These are phyloP conservation scores for Phortica variegata DNA, from an alignment of 1,140 invertebrate genomes.

Conservation along the genomic window DNA sequence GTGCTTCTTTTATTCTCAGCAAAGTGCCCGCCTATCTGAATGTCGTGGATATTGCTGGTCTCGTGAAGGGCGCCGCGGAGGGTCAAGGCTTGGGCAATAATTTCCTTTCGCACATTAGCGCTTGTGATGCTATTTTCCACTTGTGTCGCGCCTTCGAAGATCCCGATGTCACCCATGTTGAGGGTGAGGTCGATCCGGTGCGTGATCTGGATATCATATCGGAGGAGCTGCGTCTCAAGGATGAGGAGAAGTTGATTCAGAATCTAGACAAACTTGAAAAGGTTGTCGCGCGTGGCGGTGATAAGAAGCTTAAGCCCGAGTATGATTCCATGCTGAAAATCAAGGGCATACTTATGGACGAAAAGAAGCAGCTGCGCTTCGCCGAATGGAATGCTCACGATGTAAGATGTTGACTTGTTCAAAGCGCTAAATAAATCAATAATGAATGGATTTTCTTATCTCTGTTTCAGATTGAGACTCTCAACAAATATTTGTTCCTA, in stretches of 20 bases:
- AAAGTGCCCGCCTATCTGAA: constrained; percentile 97
- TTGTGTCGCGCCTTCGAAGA: constrained; percentile 96
- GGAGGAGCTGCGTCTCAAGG: constrained; percentile 93
- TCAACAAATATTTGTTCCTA: constrained; percentile 96
- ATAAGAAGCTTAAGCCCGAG: constrained; percentile 96
- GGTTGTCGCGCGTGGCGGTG: constrained; percentile 82
- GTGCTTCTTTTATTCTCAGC: too few relatives aligned
- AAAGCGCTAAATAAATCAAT: background rate
- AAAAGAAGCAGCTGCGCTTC: constrained; percentile 92
- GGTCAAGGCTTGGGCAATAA: constrained; percentile 98
- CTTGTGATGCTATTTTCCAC: constrained; percentile 99
- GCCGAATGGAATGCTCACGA: constrained; percentile 91
- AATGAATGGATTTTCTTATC: background rate
- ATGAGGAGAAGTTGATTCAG: constrained; percentile 80
- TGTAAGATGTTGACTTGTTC: constrained; percentile 63
- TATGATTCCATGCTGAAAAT: constrained; percentile 88
- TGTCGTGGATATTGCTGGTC: constrained; percentile 96
- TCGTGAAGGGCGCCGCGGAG: constrained; percentile 97
- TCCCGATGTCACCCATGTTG: constrained; percentile 96
- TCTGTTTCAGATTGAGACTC: constrained; percentile 81
- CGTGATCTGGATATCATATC: constrained; percentile 95
- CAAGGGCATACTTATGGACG: constrained; percentile 79
- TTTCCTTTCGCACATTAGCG: constrained; percentile 97
- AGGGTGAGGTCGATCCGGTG: constrained; percentile 97
- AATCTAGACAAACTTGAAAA: constrained; percentile 87